Percentiles rank a stretch among this genome's conserved stretches.
Conservation (phyloP, 2,888 invertebrate species). For the Pimpla rufipes region DNA sequence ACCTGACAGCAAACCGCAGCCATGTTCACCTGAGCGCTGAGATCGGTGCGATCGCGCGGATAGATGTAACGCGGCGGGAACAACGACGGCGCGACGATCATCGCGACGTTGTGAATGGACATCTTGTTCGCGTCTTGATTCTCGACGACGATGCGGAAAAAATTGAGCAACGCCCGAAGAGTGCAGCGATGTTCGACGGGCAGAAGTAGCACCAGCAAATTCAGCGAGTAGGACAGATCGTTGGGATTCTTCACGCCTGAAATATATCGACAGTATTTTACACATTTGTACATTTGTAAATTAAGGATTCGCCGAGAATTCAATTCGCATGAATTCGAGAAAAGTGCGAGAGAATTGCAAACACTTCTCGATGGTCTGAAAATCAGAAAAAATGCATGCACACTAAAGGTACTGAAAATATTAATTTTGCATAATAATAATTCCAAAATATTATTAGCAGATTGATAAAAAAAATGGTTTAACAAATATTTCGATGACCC, state of each 20-base stretch:
- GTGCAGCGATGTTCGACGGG: constrained; percentile 95
- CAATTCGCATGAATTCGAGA: too few species aligned
- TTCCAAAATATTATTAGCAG: too few species aligned
- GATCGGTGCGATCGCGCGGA: constrained; percentile 88
- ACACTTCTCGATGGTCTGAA: too few species aligned
- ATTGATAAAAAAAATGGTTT: too few species aligned
- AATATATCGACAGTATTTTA: constrained; percentile 72
- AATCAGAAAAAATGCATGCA: too few species aligned
- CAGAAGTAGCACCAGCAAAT: constrained; percentile 92
- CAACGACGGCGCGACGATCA: constrained; percentile 98
- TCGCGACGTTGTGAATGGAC: constrained; percentile 96
- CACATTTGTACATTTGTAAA: too few species aligned
- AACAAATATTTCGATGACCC: too few species aligned
- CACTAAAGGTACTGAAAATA: too few species aligned
- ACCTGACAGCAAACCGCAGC: constrained; percentile 95
- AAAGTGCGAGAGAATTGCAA: too few species aligned
- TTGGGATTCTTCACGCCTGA: constrained; percentile 88
- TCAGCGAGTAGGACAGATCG: constrained; percentile 86
- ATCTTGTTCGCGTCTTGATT: constrained; percentile 93
- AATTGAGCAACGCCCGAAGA: constrained; percentile 91
- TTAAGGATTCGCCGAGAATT: too few species aligned
- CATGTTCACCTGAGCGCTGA: constrained; percentile 92
- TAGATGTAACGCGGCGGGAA: constrained; percentile 91
- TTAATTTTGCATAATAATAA: too few species aligned
- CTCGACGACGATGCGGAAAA: constrained; percentile 91